phyloP scores from a whole-genome alignment of 1,140 invertebrate genomes.

The Stratiolaelaps scimitus region DNA sequence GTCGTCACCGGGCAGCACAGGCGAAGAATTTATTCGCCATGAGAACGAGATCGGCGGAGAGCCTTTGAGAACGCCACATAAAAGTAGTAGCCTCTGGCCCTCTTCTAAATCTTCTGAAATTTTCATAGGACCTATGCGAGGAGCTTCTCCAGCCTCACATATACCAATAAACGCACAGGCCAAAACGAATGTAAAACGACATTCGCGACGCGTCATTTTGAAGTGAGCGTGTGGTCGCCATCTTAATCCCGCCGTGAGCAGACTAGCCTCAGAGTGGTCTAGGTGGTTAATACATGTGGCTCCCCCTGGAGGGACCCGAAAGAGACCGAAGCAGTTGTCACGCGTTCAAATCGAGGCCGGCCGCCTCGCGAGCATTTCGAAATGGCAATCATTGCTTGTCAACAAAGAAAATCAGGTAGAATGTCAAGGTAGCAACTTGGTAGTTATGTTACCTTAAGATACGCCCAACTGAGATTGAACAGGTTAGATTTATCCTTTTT shows the following conservation, averaged over 20 bases:
- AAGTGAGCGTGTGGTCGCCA: not conserved
- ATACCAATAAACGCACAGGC: too few species aligned
- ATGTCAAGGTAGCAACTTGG: too few species aligned
- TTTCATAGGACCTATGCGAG: constrained; percentile 12
- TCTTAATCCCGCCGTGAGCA: not conserved
- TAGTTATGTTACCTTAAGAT: too few species aligned
- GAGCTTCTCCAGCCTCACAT: not conserved
- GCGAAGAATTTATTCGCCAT: not conserved
- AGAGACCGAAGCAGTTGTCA: too few species aligned
- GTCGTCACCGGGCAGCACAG: not conserved
- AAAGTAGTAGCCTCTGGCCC: not conserved
- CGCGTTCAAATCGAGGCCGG: too few species aligned
- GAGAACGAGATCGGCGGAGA: not conserved
- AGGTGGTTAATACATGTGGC: not conserved
- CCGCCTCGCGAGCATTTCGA: too few species aligned
- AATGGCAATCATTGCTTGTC: too few species aligned
- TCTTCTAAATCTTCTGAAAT: not conserved
- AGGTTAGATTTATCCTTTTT: too few species aligned
- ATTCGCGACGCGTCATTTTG: not conserved
- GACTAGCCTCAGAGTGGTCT: not conserved
- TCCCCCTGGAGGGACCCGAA: constrained; percentile 9
- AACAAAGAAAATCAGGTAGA: too few species aligned
- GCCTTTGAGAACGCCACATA: not conserved
- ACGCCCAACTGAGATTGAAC: too few species aligned
- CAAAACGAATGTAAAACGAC: not conserved